Evolutionary conservation across 2,888 invertebrate species (phyloP), one percentile per base, ranked within the genome.

Genomic region (Drosophila helvetica): DNA sequence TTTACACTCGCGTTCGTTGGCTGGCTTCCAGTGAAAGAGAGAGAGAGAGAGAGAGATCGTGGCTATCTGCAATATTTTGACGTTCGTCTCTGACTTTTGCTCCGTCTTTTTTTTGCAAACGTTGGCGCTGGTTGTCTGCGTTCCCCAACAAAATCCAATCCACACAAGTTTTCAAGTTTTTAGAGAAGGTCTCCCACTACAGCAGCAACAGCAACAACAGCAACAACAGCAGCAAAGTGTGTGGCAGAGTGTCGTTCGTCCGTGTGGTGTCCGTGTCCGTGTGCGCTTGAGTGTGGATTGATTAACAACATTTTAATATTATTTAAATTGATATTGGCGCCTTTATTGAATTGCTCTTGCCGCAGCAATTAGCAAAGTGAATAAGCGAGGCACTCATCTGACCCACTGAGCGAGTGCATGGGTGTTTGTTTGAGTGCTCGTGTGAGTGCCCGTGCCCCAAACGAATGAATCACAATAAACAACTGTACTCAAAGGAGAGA

Each of bases 11-110:
- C 33, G 12, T 12, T 38, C 38, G 15, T 38, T 15, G 38, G 38
- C 38, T 38, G 38, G 47, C 54, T 62, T 62, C 62, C 27, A 50
- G 65, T 25, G 67, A 48, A 48, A 66, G 50, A n/a, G 7, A 33
- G 33, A 33, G 33, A 12, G 12, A 12, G 30, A 27, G 27, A 9
- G 27, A 9, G 27, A 1, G 27, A 9, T n/a, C n/a, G n/a, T 15
- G 50, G 19, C 46, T 55, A 66, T 67, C 68, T 43, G 12, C 30
- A 19, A n/a, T 17, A 48, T 25, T 54, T 50, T 12, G 52, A 47
- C 42, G 25, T 9, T 65, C 25, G 66, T 27, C 17, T 6, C 7
- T 27, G 27, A 5, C 10, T 33, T 43, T 30, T 43, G 33, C 48
- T 67, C 48, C 48, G 54, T 56, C 33, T 3, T 47, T 22, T 4